Percentiles rank a stretch among this genome's conserved stretches.
These are phyloP conservation scores for Rhynchotus rufescens DNA, from an alignment of 2,797 vertebrate species.

Conservation along the genomic window DNA sequence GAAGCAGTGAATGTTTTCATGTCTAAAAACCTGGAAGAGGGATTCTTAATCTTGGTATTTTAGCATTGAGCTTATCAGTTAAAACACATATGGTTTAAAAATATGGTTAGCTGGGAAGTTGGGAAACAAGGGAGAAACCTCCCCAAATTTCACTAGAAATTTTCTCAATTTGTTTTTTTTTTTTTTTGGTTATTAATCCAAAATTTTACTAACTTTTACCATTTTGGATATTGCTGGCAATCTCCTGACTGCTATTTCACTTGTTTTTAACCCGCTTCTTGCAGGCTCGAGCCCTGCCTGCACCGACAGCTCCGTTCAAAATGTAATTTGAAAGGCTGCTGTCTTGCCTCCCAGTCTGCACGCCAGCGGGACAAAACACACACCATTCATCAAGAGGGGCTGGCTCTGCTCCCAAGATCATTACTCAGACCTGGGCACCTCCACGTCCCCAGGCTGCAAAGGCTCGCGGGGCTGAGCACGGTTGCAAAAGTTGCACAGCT, in stretches of 20 bases:
- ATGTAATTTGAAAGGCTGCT: not conserved
- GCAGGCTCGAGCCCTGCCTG: not conserved
- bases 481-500: not conserved
- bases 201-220: not conserved
- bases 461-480: not conserved
- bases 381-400: not conserved
- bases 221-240: not conserved
- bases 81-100: not conserved
- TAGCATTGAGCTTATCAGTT: not conserved
- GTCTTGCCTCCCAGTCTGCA: not conserved
- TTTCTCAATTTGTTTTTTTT: not conserved
- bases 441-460: not conserved
- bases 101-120: not conserved
- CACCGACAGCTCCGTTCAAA: not conserved
- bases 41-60: not conserved
- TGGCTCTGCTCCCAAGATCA: not conserved
- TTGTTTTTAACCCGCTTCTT: not conserved
- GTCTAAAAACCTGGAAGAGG: not conserved
- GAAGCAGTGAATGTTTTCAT: constrained; percentile 22
- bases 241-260: not conserved
- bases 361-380: not conserved
- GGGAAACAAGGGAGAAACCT: not conserved
- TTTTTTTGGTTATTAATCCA: not conserved
- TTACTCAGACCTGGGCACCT: not conserved
- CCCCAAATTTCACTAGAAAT: not conserved